Base-by-base conservation (phyloP, 2,113 vertebrate species). In the Protobothrops flavoviridis region DNA sequence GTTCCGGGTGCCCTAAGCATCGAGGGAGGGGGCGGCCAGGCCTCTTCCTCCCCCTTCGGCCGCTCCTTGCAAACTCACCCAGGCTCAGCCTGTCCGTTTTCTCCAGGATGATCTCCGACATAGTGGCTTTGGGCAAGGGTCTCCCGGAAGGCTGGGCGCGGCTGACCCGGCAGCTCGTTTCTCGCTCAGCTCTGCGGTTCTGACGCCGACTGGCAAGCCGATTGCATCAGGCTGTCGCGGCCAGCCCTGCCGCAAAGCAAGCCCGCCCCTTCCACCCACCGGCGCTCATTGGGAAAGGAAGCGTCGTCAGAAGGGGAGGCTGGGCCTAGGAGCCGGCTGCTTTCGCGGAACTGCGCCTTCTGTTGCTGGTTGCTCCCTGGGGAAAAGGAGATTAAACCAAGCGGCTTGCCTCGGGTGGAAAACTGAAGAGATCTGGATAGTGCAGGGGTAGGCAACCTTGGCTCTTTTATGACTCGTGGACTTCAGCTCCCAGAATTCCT, bases 51-150 rank as follows among this genome's bases (percentile, higher is more conserved):
- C 4, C 0, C 1, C 74, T 15, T 21, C 74, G 15, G 11, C 21
- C n/a, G 0, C 53, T 2, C 56, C 20, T 13, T 7, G 1, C 85
- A 1, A 33, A 11, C 96, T 96, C 87, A 96, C 96, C 94, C n/a
- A 96, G 56, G 17, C 1, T 87, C 10, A 96, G 88, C 39, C 56
- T 53, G 23, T 39, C 94, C 11, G 94, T 24, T 61, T 92, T 1
- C 0, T 87, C 94, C 17, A 90, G 57, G 39, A 95, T 89, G 57
- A 90, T 92, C 3, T 21, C 94, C 10, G 93, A 93, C 95, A 96
- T 95, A 21, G 7, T 56, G 45, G 12, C 39, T 5, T 64, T 24
- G 39, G 5, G 10, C 33, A 23, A 26, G 15, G 52, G 20, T 29
- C 48, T 52, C 88, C 81, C 3, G 5, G 2, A 17, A 0, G 26